phyloP scores from a whole-genome alignment of 1,140 invertebrate genomes.

The Calephelis virginiensis region DNA sequence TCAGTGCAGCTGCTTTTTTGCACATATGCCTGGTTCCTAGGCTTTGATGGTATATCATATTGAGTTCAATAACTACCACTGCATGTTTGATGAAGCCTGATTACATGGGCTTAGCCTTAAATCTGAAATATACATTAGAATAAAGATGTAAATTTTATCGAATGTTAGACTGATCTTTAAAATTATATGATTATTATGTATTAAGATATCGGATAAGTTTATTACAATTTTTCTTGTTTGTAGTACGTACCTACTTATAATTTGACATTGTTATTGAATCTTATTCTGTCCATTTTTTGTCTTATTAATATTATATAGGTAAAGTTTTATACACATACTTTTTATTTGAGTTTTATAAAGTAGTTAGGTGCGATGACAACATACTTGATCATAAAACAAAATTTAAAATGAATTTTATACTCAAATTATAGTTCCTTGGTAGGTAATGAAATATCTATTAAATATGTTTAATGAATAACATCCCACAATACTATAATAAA shows the following conservation, averaged over 20 bases:
- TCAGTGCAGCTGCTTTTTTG: too few relatives aligned
- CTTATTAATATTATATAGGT: conserved; percentile 53
- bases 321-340: conserved; percentile 67
- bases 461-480: too few relatives aligned
- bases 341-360: conserved; percentile 36
- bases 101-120: conserved; percentile 36
- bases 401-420: neutral
- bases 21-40: neutral
- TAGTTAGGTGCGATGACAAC: conserved; percentile 13
- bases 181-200: conserved; percentile 67
- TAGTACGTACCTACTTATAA: conserved; percentile 47
- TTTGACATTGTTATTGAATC: conserved; percentile 52
- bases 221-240: conserved; percentile 55
- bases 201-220: conserved; percentile 62
- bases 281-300: conserved; percentile 67
- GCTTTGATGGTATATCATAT: conserved; percentile 19
- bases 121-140: conserved; percentile 42
- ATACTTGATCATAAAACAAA: neutral
- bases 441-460: neutral
- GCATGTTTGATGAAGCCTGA: conserved; percentile 32
- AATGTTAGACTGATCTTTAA: conserved; percentile 78
- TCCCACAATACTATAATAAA: too few relatives aligned
- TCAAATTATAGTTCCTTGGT: neutral
- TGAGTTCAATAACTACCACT: conserved; percentile 20
- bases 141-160: conserved; percentile 73